phyloP scores from a whole-genome alignment of 1,140 invertebrate genomes.

The Euwallacea fornicatus region DNA sequence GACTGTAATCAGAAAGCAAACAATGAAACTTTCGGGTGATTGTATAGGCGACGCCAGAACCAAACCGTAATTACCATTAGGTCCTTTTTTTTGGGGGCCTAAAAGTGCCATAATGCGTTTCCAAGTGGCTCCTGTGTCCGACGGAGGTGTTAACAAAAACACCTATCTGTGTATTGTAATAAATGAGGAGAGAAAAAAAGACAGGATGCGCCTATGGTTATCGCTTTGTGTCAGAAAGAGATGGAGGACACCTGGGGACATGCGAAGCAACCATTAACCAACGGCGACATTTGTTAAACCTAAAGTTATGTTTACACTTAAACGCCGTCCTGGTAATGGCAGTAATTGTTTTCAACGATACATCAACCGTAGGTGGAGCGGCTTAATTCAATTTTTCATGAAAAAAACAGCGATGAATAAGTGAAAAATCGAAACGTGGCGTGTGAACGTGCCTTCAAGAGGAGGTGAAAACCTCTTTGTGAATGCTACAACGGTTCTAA shows the following conservation, averaged over 20 bases:
- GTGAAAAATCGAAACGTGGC: slow-evolving; percentile 26
- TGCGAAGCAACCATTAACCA: slow-evolving; percentile 28
- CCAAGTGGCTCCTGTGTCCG: slow-evolving; percentile 15
- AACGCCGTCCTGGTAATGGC: slow-evolving; percentile 28
- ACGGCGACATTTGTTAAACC: slow-evolving; percentile 31
- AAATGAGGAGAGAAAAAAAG: slow-evolving; percentile 23
- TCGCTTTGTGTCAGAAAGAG: slow-evolving; percentile 1
- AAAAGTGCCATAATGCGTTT: slow-evolving; percentile 21
- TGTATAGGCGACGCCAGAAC: slow-evolving; percentile 9
- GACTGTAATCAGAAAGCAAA: slow-evolving; percentile 23
- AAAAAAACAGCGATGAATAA: slow-evolving; percentile 25
- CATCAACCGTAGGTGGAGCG: slow-evolving; percentile 26
- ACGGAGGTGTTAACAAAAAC: slow-evolving; percentile 29
- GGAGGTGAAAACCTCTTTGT: no score
- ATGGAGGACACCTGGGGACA: slow-evolving; percentile 4
- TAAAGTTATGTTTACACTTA: slow-evolving; percentile 34
- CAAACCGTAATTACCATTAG: slow-evolving; percentile 20
- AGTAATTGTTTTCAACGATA: slow-evolving; percentile 30
- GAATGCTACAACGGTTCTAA: no score
- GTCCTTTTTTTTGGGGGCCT: slow-evolving; percentile 7
- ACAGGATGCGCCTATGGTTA: slow-evolving; percentile 23
- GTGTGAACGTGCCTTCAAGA: slow-evolving; percentile 3
- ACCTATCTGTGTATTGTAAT: slow-evolving; percentile 16
- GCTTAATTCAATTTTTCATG: slow-evolving; percentile 30
- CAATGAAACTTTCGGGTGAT: slow-evolving; percentile 13